These are phyloP conservation scores for Drosophila percnosoma DNA, from an alignment of 2,888 invertebrate genomes.

Conservation along the genomic window DNA sequence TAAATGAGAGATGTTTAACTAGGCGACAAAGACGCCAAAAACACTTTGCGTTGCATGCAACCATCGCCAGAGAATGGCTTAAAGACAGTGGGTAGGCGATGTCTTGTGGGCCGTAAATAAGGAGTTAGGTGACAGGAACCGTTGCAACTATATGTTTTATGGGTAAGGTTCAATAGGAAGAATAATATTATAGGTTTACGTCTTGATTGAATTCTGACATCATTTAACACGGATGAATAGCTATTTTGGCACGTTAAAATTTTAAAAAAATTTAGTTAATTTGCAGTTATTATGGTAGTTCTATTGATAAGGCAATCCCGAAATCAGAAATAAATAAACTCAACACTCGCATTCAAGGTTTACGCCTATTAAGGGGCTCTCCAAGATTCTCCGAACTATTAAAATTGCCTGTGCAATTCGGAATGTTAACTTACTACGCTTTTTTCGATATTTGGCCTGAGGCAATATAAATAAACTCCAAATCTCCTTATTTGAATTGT, in stretches of 20 bases:
- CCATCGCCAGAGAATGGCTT: neutral
- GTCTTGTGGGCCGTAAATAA: neutral
- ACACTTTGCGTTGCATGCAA: conserved; percentile 49
- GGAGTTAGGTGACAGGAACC: conserved; percentile 2
- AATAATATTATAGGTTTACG: neutral
- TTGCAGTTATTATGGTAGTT: neutral
- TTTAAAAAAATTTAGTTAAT: neutral
- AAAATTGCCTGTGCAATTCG: neutral
- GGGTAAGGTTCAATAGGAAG: neutral
- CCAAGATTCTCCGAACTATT: neutral
- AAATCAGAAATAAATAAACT: neutral
- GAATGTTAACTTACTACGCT: neutral
- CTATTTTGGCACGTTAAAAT: neutral
- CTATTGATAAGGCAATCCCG: neutral
- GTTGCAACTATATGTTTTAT: neutral
- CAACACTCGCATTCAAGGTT: neutral
- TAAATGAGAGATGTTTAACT: conserved; percentile 81
- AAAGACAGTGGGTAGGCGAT: conserved; percentile 37
- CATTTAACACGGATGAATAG: neutral
- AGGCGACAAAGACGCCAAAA: conserved; percentile 65
- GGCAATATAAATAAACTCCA: neutral
- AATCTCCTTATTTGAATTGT: conserved; percentile 28
- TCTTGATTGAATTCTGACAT: neutral
- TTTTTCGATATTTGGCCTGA: neutral
- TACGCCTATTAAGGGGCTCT: no score